Percentiles rank a stretch among this genome's conserved stretches.
phyloP scores from a whole-genome alignment of 1,140 invertebrate species.

The Druon quercuslanigerum region DNA sequence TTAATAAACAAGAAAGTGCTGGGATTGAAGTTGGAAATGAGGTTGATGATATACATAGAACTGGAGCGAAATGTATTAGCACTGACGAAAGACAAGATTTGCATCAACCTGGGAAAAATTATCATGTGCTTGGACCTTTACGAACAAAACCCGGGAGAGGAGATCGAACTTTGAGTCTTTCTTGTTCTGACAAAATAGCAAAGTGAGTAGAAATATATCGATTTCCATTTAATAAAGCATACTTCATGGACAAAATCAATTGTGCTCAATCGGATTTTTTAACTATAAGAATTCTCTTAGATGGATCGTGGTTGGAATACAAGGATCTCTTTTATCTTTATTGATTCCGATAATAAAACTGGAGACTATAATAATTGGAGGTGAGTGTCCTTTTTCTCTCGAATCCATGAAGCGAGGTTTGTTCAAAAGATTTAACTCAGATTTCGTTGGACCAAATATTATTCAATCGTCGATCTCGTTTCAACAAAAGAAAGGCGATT shows the following conservation, averaged over 20 bases:
- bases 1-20: conserved; percentile 37
- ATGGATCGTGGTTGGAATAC: conserved; percentile 90
- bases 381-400: conserved; percentile 79
- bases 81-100: conserved; percentile 76
- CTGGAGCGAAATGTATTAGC: conserved; percentile 90
- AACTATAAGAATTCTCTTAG: conserved; percentile 61
- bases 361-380: conserved; percentile 83
- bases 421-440: conserved; percentile 71
- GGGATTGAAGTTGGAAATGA: conserved; percentile 49
- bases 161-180: conserved; percentile 90
- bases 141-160: conserved; percentile 95
- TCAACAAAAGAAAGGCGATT: conserved; percentile 65
- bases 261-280: neutral
- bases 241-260: conserved; percentile 32
- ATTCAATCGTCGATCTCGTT: conserved; percentile 67
- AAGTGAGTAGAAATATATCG: conserved; percentile 57
- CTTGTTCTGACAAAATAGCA: conserved; percentile 95
- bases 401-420: conserved; percentile 82
- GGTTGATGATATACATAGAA: conserved; percentile 83
- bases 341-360: conserved; percentile 86
- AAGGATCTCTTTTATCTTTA: conserved; percentile 86
- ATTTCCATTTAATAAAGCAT: neutral
- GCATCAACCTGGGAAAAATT: conserved; percentile 77
- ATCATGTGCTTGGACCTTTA: conserved; percentile 84
- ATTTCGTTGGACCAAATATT: conserved; percentile 62